Evolutionary conservation across 1,140 invertebrate genomes (phyloP).

Genomic region (Drosophila novamexicana): DNA sequence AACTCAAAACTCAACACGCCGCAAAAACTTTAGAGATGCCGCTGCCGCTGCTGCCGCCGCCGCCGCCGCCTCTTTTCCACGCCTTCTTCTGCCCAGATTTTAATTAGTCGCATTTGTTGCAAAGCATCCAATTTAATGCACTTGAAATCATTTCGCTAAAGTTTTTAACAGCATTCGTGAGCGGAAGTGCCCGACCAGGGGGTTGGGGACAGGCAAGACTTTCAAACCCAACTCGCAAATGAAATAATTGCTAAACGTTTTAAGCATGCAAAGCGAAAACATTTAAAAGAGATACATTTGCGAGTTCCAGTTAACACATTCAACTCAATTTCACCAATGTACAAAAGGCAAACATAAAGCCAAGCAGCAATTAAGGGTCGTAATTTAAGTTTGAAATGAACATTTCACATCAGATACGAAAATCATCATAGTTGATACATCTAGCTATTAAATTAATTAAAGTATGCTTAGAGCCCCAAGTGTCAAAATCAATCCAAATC

Average conservation of each 20-base stretch:
- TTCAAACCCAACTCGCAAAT: slow-evolving; percentile 52
- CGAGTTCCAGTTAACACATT: slow-evolving; percentile 2
- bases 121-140: slow-evolving; percentile 78
- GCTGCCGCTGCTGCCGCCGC: slow-evolving; percentile 8
- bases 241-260: slow-evolving; percentile 76
- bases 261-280: slow-evolving; percentile 64
- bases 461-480: too few relatives aligned
- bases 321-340: neutral
- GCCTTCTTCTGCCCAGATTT: slow-evolving; percentile 61
- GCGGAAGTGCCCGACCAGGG: neutral
- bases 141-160: slow-evolving; percentile 75
- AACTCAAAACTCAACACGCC: slow-evolving; percentile 53
- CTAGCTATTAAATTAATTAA: too few relatives aligned
- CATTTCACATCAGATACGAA: too few relatives aligned
- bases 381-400: too few relatives aligned
- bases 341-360: neutral
- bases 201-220: neutral
- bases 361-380: too few relatives aligned
- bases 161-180: slow-evolving; percentile 50
- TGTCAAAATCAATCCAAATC: too few relatives aligned
- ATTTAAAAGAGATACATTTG: slow-evolving; percentile 33
- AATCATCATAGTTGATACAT: too few relatives aligned
- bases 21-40: slow-evolving; percentile 46
- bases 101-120: slow-evolving; percentile 81
- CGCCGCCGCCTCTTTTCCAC: slow-evolving; percentile 17